Evolutionary conservation across 2,113 vertebrate species (phyloP).

Genomic region (Colinus virginianus): DNA sequence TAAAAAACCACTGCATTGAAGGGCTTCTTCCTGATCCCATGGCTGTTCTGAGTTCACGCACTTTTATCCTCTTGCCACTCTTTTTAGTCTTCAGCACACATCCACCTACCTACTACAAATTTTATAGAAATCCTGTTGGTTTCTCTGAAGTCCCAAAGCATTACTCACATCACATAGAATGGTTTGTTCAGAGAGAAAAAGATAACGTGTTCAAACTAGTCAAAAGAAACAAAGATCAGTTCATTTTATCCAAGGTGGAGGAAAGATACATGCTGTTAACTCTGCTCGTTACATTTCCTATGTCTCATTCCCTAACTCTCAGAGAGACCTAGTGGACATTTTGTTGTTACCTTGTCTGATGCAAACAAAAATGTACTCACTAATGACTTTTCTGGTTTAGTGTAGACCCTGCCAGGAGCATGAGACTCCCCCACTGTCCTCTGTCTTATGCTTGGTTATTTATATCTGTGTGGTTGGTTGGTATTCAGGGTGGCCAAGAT

Average conservation of each 20-base stretch:
- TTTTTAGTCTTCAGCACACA: not conserved
- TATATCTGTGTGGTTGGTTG: not conserved
- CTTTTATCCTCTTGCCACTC: not conserved
- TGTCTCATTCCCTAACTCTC: not conserved
- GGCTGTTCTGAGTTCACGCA: not conserved
- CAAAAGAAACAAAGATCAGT: not conserved
- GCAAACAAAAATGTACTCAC: not conserved
- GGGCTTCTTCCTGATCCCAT: not conserved
- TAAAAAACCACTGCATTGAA: not conserved
- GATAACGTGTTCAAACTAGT: not conserved
- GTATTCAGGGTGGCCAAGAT: not conserved
- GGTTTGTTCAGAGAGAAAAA: not conserved
- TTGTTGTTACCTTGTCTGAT: not conserved
- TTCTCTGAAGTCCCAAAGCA: not conserved
- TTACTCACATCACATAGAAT: not conserved
- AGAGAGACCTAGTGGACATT: not conserved
- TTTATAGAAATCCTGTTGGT: not conserved
- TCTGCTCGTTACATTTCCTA: not conserved
- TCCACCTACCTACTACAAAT: not conserved
- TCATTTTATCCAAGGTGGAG: not conserved
- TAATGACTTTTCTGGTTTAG: not conserved
- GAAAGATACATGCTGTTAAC: not conserved
- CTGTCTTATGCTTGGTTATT: not conserved
- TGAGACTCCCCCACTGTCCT: not conserved
- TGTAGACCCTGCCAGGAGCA: not conserved